These are phyloP conservation scores for Malurus splendens DNA, from an alignment of 2,797 vertebrate genomes.

Conservation along the genomic window DNA sequence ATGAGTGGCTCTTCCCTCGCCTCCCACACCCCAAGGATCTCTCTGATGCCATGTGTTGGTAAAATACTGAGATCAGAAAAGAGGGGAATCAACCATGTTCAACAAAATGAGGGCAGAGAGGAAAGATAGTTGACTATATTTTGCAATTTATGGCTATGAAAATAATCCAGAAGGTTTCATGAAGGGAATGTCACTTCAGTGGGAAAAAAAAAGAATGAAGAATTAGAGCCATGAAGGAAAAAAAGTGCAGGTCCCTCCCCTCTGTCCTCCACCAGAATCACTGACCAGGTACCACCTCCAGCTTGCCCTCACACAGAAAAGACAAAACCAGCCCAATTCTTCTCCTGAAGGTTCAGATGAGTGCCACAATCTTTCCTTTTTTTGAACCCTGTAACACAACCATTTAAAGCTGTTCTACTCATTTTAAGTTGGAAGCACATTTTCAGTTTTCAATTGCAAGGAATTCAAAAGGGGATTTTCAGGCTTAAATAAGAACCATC, in stretches of 20 bases:
- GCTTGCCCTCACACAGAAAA: background rate
- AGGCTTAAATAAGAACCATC: background rate
- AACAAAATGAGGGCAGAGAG: fast-evolving
- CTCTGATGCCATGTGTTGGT: no score
- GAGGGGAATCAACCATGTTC: background rate
- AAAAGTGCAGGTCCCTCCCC: background rate
- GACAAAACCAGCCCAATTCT: background rate
- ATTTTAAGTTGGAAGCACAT: background rate
- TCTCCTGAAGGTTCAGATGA: background rate
- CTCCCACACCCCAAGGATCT: background rate
- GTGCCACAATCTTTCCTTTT: background rate
- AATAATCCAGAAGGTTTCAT: background rate
- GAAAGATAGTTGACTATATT: background rate
- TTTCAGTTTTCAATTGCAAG: background rate
- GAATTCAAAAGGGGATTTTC: background rate
- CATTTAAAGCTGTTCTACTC: background rate
- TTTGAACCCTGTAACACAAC: background rate
- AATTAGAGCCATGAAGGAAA: background rate
- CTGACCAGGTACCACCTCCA: background rate
- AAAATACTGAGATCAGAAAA: background rate
- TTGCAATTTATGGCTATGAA: background rate
- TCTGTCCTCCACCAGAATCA: background rate
- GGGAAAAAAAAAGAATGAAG: background rate
- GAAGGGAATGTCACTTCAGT: background rate
- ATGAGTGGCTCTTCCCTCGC: background rate